Evolutionary conservation across 2,797 vertebrate species (phyloP), one percentile per base, ranked within the genome.

Genomic region (Tarsius wallacei): DNA sequence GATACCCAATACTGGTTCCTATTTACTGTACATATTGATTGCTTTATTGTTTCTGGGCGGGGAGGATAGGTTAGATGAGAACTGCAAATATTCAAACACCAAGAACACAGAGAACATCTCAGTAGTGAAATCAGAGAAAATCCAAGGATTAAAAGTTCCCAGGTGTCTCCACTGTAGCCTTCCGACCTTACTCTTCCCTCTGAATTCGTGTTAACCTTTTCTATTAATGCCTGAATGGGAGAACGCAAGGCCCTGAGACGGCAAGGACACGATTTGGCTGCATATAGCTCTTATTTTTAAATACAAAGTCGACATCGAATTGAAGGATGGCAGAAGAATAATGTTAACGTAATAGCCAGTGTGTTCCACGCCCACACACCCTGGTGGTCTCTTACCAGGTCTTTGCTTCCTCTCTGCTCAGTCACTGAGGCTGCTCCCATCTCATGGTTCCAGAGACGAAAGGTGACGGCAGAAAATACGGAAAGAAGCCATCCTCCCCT

Each of bases 251-350:
- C 28, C 68, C 21, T 77, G 71, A 95, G 91, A 78, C 71, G 76
- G 42, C 94, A 94, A 97, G 91, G 80, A 76, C 76, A 81, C 2
- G 6, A 53, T 83, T 83, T 91, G 74, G 57, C 26, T 68, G 63
- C 80, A 70, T 63, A 76, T 26, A 89, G 81, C 64, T 81, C 82
- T 86, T 55, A 87, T 85, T 94, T 97, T 94, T 94, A 93, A 93
- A 81, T 96, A 81, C 95, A 90, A 97, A 33, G 26, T 55, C 85
- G 71, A 92, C 74, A 55, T 95, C 88, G 55, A 90, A 73, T 84
- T 74, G 51, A 97, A 31, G 42, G 76, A 91, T 92, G 55, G 42
- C 42, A 42, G 24, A 93, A 76, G 92, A 80, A 96, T 71, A 93
- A 49, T 36, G 51, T 68, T 94, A 96, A 86, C 81, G 53, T 91